Percentiles rank a stretch among this genome's conserved stretches.
Conservation (phyloP, 2,797 vertebrate genomes). For the Siniperca undulata region DNA sequence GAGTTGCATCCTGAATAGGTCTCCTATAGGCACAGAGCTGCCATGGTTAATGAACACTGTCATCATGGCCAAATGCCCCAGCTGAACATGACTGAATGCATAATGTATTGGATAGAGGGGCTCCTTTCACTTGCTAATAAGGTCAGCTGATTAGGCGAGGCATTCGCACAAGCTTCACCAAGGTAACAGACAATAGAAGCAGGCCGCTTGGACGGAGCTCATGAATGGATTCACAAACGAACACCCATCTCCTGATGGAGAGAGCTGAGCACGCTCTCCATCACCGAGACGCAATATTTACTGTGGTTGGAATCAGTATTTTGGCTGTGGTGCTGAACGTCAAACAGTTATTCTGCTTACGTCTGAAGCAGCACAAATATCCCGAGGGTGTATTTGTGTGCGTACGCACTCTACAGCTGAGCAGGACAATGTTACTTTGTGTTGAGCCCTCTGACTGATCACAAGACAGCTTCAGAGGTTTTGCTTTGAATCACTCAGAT, state of each 20-base stretch:
- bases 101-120: slow-evolving; percentile 57
- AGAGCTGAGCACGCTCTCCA: neutral
- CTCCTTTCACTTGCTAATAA: slow-evolving; percentile 83
- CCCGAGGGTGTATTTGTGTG: neutral
- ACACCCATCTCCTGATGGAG: slow-evolving; percentile 30
- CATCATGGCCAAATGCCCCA: slow-evolving; percentile 33
- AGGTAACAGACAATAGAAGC: slow-evolving; percentile 76
- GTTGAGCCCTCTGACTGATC: slow-evolving; percentile 53
- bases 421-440: slow-evolving; percentile 57
- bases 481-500: slow-evolving; percentile 13
- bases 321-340: neutral
- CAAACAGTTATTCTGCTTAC: slow-evolving; percentile 5
- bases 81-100: slow-evolving; percentile 65
- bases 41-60: slow-evolving; percentile 33
- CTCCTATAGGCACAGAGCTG: slow-evolving; percentile 19
- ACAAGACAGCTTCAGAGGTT: slow-evolving; percentile 53
- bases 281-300: slow-evolving; percentile 17
- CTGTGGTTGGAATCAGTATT: slow-evolving; percentile 12
- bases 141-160: slow-evolving; percentile 69
- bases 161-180: slow-evolving; percentile 75
- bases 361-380: too few relatives aligned
- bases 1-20: slow-evolving; percentile 1
- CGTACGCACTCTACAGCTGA: neutral
- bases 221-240: slow-evolving; percentile 63
- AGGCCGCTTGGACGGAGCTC: slow-evolving; percentile 31